Percentiles rank a stretch among this genome's conserved stretches.
phyloP scores from a whole-genome alignment of 2,113 vertebrate genomes.

The Mastomys coucha region DNA sequence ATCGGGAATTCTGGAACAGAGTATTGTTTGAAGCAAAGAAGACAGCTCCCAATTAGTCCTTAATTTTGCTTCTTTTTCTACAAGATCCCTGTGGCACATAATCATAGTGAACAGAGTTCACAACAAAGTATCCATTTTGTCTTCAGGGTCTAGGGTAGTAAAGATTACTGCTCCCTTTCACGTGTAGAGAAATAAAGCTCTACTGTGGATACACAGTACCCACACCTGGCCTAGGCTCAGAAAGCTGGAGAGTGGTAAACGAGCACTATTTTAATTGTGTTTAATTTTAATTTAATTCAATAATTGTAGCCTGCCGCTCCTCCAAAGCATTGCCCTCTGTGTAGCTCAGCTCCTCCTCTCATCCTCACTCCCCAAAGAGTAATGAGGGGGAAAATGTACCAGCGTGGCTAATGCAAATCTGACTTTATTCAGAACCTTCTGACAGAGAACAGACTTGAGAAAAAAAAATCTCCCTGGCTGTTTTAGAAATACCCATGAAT shows the following conservation, averaged over 20 bases:
- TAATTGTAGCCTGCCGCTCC: not conserved
- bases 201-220: not conserved
- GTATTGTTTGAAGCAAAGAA: not conserved
- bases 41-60: not conserved
- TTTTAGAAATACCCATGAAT: constrained; percentile 31
- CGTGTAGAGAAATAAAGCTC: not conserved
- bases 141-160: not conserved
- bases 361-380: not conserved
- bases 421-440: not conserved
- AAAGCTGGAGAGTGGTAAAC: not conserved
- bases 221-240: not conserved
- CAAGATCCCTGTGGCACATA: not conserved
- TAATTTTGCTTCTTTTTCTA: not conserved
- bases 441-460: not conserved
- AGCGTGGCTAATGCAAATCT: not conserved
- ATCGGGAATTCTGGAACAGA: not conserved
- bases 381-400: not conserved
- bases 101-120: not conserved
- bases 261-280: no score
- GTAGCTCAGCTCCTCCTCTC: not conserved
- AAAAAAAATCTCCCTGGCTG: not conserved
- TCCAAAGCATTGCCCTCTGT: not conserved
- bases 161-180: not conserved
- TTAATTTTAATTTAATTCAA: no score
- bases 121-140: not conserved